Percentiles rank a stretch among this genome's conserved stretches.
Conservation (phyloP, 1,140 invertebrate genomes). For the Diplogasteroides magnus region DNA sequence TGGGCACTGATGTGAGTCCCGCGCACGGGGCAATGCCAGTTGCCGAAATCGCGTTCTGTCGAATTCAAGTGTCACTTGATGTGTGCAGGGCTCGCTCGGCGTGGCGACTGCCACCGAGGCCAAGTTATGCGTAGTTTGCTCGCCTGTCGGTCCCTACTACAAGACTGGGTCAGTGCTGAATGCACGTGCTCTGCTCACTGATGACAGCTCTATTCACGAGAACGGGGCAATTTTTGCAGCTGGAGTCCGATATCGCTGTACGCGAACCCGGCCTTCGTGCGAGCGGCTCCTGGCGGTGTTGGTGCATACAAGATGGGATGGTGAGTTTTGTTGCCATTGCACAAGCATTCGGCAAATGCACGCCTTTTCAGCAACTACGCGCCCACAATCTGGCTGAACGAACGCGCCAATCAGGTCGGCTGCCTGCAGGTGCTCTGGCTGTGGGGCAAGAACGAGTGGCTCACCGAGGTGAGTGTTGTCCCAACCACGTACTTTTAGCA, state of each 20-base stretch:
- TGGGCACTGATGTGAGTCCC: background rate
- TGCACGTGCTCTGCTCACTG: background rate
- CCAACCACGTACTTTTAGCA: too few relatives aligned
- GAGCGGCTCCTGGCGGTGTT: background rate
- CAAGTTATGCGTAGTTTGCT: background rate
- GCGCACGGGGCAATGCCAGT: too few relatives aligned
- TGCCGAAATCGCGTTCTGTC: background rate
- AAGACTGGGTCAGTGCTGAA: background rate
- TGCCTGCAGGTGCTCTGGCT: constrained; percentile 93
- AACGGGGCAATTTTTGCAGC: background rate
- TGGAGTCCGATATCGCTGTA: background rate
- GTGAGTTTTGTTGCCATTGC: background rate
- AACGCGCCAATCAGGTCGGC: constrained; percentile 70
- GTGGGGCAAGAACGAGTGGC: constrained; percentile 79
- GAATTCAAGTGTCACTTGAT: too few relatives aligned
- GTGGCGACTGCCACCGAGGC: background rate
- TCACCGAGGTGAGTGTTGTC: constrained; percentile 97
- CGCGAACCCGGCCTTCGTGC: background rate
- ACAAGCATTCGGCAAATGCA: background rate
- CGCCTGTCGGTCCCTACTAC: background rate
- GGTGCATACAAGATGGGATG: background rate
- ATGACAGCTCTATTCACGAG: background rate
- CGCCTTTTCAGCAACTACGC: constrained; percentile 59
- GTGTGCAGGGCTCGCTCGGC: too few relatives aligned
- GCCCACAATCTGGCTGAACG: constrained; percentile 61